Evolutionary conservation across 2,113 vertebrate species (phyloP), one percentile per base, ranked within the genome.

Genomic region (Melanerpes formicivorus): DNA sequence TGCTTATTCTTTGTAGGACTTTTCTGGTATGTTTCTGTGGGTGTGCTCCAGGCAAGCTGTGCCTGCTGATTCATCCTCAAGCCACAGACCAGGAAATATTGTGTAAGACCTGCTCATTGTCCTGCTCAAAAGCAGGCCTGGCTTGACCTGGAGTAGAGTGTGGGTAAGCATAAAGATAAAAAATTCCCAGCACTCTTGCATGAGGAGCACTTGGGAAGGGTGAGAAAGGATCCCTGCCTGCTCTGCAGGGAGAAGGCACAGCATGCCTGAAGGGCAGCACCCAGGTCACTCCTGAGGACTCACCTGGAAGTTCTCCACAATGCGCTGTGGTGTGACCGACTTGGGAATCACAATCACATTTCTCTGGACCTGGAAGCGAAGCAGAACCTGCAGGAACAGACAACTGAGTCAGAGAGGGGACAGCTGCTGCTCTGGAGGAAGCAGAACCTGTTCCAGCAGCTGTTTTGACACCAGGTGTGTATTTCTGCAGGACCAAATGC

Each of bases 221-320:
- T 56, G n/a, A 78, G n/a, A 23, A 56, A 58, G 29, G 15, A 63
- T 42, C 8, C 1, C 10, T 52, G 62, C 29, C 56, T 27, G 50
- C 55, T 83, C 5, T 69, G 46, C 22, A 54, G 18, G 64, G 10
- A 3, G 16, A 46, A 70, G 56, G 9, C 32, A 22, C 22, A 14
- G 26, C 25, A 15, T 1, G 69, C 69, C 14, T 30, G 25, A 48
- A 69, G 19, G 17, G 34, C 54, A 67, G 48, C 48, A 40, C 26
- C 22, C 55, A 46, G 42, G 4, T 69, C 70, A 11, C 59, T 56
- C 4, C 0, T 18, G 8, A 14, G 21, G 23, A 25, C 88, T 75
- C 92, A 99, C 99, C 97, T 99, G 91, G 66, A 98, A 98, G 94
- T 99, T 99, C 96, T 99, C 98, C 88, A 97, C 97, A 75, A 99